Percentiles rank a stretch among this genome's conserved stretches.
These are phyloP conservation scores for Himalopsyche phryganea DNA, from an alignment of 1,140 invertebrate species.

Conservation along the genomic window DNA sequence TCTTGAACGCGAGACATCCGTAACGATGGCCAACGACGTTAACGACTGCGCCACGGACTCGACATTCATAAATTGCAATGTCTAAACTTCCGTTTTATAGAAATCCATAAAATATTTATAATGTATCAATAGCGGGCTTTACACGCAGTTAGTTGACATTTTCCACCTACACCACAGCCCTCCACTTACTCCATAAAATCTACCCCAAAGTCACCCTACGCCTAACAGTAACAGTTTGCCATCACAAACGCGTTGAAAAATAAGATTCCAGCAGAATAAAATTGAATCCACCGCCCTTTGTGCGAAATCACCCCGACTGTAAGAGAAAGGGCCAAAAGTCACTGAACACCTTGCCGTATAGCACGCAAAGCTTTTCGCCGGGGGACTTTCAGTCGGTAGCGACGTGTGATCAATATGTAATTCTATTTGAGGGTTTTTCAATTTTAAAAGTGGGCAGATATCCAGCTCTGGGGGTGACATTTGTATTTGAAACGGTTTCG, in stretches of 20 bases:
- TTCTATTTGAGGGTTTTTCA: conserved; percentile 33
- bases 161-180: no score
- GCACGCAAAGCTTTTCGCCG: neutral
- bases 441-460: conserved; percentile 35
- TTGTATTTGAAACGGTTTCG: conserved; percentile 26
- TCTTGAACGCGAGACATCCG: no score
- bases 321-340: conserved; percentile 26
- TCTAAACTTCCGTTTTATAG: no score
- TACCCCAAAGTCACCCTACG: no score
- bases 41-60: no score
- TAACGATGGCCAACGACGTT: no score
- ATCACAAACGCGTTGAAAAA: conserved; percentile 26
- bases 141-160: no score
- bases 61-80: no score
- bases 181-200: no score
- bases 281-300: conserved; percentile 29
- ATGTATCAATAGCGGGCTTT: no score
- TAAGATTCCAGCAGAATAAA: conserved; percentile 28
- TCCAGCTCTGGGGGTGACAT: conserved; percentile 30
- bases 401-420: conserved; percentile 33
- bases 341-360: conserved; percentile 4
- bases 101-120: no score
- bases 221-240: no score
- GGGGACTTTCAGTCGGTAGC: neutral
- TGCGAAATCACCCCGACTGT: conserved; percentile 21